phyloP scores from a whole-genome alignment of 2,797 vertebrate genomes.

The Sebastes paucispinis region DNA sequence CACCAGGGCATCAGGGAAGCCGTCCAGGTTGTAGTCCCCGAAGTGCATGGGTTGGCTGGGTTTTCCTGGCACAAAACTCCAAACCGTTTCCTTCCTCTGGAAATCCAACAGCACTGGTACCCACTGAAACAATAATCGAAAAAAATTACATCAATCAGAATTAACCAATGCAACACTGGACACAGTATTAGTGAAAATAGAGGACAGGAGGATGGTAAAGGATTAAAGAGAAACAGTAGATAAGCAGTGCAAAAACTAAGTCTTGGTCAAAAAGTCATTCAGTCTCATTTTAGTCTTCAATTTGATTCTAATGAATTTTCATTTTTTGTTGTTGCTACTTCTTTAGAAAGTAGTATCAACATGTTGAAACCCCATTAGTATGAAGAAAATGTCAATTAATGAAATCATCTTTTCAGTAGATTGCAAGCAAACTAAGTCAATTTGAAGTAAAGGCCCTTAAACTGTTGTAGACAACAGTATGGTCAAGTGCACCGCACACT shows the following conservation, averaged over 20 bases:
- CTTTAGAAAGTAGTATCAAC: background rate
- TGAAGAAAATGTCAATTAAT: background rate
- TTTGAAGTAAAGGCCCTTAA: background rate
- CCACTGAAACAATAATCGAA: conserved; percentile 83
- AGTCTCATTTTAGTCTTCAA: background rate
- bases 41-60: conserved; percentile 86
- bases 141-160: conserved; percentile 13
- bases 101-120: conserved; percentile 88
- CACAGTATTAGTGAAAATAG: background rate
- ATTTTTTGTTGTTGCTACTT: background rate
- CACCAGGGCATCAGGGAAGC: conserved; percentile 96
- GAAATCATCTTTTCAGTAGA: background rate
- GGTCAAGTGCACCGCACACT: background rate
- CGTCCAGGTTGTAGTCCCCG: conserved; percentile 99
- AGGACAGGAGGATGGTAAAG: background rate
- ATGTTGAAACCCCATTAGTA: background rate
- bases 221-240: background rate
- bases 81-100: conserved; percentile 85
- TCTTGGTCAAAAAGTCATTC: background rate
- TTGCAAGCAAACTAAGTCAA: background rate
- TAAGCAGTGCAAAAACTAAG: background rate
- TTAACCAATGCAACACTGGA: background rate
- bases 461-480: background rate
- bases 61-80: conserved; percentile 86
- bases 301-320: background rate